These are phyloP conservation scores for Hemiprocne comata DNA, from an alignment of 2,113 vertebrate species.

Conservation along the genomic window DNA sequence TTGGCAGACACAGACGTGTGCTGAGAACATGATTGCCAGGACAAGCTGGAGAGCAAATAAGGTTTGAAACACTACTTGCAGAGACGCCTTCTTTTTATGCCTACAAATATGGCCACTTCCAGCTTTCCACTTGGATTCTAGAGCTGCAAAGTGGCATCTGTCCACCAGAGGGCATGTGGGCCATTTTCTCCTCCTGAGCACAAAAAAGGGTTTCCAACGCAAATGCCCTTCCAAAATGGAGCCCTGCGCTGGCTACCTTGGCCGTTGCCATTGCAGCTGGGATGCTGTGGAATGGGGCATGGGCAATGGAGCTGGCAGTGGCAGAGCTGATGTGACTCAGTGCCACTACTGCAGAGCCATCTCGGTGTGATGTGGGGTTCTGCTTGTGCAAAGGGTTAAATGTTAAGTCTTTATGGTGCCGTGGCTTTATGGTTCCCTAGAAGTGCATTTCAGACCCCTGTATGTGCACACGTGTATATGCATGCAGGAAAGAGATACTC, in stretches of 20 bases:
- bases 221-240: neutral
- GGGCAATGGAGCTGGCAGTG: neutral
- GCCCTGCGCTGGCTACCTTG: neutral
- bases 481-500: neutral
- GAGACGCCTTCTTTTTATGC: neutral
- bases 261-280: neutral
- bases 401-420: neutral
- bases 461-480: neutral
- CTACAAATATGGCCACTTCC: constrained; percentile 46
- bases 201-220: neutral
- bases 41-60: neutral
- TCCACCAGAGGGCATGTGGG: constrained; percentile 73
- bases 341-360: neutral
- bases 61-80: neutral
- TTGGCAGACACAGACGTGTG: neutral
- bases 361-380: fast-evolving
- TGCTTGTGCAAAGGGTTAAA: neutral
- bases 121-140: neutral
- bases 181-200: constrained; percentile 1
- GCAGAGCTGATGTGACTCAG: neutral
- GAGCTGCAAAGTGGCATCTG: constrained; percentile 31
- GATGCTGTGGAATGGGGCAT: neutral
- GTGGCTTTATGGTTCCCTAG: neutral
- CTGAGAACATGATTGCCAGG: neutral
- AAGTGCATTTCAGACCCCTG: neutral